Evolutionary conservation across 1,140 invertebrate genomes (phyloP), one percentile per base, ranked within the genome.

Genomic region (Ceratoteleas bidentatus): DNA sequence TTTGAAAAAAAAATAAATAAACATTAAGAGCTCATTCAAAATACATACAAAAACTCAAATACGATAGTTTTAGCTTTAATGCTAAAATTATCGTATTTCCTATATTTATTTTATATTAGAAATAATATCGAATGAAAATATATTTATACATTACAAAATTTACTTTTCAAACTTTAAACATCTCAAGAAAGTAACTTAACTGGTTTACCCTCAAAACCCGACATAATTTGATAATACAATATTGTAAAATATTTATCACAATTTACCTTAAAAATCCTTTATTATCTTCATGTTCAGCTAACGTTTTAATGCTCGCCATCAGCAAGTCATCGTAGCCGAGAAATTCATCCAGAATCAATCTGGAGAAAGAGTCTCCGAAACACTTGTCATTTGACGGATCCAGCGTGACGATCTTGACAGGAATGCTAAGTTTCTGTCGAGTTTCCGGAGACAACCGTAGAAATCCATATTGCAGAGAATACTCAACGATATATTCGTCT

Each of bases 401-500:
- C 73, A 99, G 90, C 6, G 96, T 96, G 0, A 99, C 97, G 32
- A 98, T 95, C 91, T 97, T 95, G 0, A 99, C 97, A 24, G 97
- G 97, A 82, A 99, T 98, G 87, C 97, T 97, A 0, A 99, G 92
- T 52, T 94, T 94, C 73, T 96, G 94, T 34, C 98, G 92, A 0
- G 97, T 96, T 32, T 94, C 94, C 0, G 97, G 95, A 9, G 97
- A 97, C 11, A 99, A 91, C 3, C 98, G 93, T 40, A 99, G 92
- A 88, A 99, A 98, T 0, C 99, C 98, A 91, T 99, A 99, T 90
- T 99, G 98, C 72, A 99, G 91, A 1, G 98, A 97, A 93, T 99
- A 99, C 90, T 99, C 99, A 4, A 99, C 96, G 40, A 99, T 99
- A 88, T 99, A 99, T 86, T 98, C 96, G 84, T 99, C 97, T 84